Base-by-base conservation (phyloP, 2,797 vertebrate species). In the Neosilurus hyrtlii region DNA sequence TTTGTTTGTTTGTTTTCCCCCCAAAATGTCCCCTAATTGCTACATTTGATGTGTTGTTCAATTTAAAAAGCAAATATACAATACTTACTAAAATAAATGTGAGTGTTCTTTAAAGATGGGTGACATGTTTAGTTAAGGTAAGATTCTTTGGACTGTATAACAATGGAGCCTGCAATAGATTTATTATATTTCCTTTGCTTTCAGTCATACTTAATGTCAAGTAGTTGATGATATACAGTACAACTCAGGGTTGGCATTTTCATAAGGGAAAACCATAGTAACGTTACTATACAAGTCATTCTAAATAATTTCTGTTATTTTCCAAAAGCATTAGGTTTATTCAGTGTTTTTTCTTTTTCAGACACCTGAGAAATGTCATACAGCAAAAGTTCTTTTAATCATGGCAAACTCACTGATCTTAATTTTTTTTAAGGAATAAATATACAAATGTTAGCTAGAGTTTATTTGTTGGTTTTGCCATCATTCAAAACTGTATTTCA, bases 291-390 rank as follows among this genome's bases (percentile, higher is more conserved):
- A 52, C 24, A 78, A 52, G 43, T 68, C 66, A 79, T 82, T 80
- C 72, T 51, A 26, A 66, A 57, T 82, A 0, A 59, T 59, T 49
- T 86, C 35, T 66, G 72, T 73, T 22, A 67, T 80, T 81, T 76
- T 75, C 65, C 61, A 87, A 67, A 86, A 74, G 75, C 49, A 77
- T 54, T 54, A 54, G 35, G 79, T 84, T 84, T 73, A 73, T 71
- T 71, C 79, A 86, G 54, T 82, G 84, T 82, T 11, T 20, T 66
- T 15, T 30, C 67, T 84, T 78, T 82, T 82, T 26, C 43, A 82
- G 81, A 84, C 63, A 83, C 88, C 80, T 84, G 84, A 89, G 85
- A 84, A 86, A 86, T 70, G 52, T 81, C 84, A 85, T 79, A 86
- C 83, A 81, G 71, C 79, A 88, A 65, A 85, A 86, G 80, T 20